Percentiles rank a stretch among this genome's conserved stretches.
phyloP scores from a whole-genome alignment of 1,140 invertebrate species.

The Drosophila chauvacae region DNA sequence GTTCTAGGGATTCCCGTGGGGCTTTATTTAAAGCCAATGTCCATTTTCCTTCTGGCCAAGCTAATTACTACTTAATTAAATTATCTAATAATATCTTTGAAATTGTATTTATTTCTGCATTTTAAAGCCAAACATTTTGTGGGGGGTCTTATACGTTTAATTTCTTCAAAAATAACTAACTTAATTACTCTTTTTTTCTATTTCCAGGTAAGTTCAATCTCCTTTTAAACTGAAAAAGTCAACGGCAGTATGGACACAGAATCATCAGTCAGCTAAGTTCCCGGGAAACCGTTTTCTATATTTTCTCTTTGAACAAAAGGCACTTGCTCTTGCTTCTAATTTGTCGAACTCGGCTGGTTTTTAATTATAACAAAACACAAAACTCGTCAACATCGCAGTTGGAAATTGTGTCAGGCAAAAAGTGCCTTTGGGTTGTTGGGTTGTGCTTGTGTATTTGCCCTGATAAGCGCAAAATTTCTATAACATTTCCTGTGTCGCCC shows the following conservation, averaged over 20 bases:
- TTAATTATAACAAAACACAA: conserved; percentile 61
- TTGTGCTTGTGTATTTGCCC: conserved; percentile 16
- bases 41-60: conserved; percentile 22
- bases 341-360: conserved; percentile 18
- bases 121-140: too few relatives aligned
- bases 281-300: neutral
- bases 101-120: neutral
- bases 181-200: conserved; percentile 3
- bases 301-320: neutral
- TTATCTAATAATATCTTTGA: neutral
- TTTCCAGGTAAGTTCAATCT: conserved; percentile 61
- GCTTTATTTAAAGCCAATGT: neutral
- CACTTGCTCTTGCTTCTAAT: conserved; percentile 1
- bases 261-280: conserved; percentile 53
- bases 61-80: conserved; percentile 20
- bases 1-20: neutral
- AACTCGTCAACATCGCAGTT: conserved; percentile 30
- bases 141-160: neutral
- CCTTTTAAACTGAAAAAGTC: neutral
- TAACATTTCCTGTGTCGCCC: conserved; percentile 72
- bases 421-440: conserved; percentile 6
- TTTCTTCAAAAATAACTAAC: conserved; percentile 3
- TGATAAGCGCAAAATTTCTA: conserved; percentile 64
- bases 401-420: conserved; percentile 44
- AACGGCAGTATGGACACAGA: neutral